These are phyloP conservation scores for Umimayanthus kanabou DNA, from an alignment of 92 coral and sea anemone genomes.

Conservation along the genomic window DNA sequence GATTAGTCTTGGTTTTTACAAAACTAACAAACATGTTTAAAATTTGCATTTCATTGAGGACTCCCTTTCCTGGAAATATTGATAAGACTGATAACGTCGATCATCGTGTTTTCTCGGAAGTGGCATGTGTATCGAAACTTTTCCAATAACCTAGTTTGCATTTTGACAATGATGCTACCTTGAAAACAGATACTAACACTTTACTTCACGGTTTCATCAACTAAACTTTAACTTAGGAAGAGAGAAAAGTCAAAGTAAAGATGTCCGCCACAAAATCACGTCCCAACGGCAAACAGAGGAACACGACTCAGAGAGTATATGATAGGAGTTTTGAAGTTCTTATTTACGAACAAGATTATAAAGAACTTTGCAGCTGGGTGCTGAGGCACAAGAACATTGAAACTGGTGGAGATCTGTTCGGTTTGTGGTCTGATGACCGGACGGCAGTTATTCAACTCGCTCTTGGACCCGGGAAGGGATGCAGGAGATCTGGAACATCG, in stretches of 20 bases:
- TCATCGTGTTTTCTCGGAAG: background rate
- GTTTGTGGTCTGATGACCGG: constrained; percentile 81
- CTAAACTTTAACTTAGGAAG: too few species aligned
- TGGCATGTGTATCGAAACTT: background rate
- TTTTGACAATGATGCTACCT: too few species aligned
- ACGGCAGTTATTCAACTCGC: constrained; percentile 80
- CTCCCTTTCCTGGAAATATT: background rate
- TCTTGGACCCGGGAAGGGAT: constrained; percentile 82
- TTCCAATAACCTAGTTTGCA: background rate
- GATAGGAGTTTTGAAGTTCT: constrained; percentile 47
- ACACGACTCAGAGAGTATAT: background rate
- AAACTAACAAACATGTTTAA: too few species aligned
- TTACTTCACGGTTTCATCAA: too few species aligned
- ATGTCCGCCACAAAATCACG: background rate
- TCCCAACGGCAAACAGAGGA: background rate
- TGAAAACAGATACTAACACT: background rate
- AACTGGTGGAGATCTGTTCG: constrained; percentile 93
- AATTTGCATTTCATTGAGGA: background rate
- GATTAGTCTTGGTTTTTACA: too few species aligned
- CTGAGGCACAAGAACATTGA: constrained; percentile 62
- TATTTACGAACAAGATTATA: constrained; percentile 66
- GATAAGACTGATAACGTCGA: too few species aligned
- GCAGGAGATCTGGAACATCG: constrained; percentile 61
- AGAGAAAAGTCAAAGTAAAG: background rate
- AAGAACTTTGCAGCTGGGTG: constrained; percentile 64